Base-by-base conservation (phyloP, 2,113 vertebrate species). In the Pterophyllum scalare region DNA sequence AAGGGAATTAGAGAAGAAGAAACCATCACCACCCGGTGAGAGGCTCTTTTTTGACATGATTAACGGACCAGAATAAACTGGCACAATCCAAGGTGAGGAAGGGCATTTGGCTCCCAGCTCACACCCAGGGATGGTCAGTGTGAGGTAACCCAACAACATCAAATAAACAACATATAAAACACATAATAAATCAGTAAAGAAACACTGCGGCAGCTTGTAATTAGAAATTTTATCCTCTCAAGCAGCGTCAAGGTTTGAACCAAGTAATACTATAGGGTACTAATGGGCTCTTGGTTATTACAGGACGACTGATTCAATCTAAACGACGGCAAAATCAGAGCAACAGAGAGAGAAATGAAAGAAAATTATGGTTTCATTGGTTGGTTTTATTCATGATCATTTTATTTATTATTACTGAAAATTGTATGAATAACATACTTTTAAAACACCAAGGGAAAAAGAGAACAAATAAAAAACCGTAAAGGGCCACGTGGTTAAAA, bases 31-130 rank as follows among this genome's bases (percentile, higher is more conserved):
- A 31, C 7, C 38, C 0, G 1, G 7, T 6, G 31, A 31, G 67
- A 57, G 59, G 26, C 28, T 79, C 38, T 26, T 49, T 56, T 87
- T 38, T 83, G 92, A 94, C 87, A 86, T 93, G 89, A 94, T 46
- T 80, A 70, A 94, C 85, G 85, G 56, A 28, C 26, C 28, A 1
- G n/a, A 77, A 57, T 78, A 82, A 81, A 79, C 64, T 85, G 86
- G 76, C 85, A 80, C 65, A 67, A 76, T 74, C 59, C 62, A 60
- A 79, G 76, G 79, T 67, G 87, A 80, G 49, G 85, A 88, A 11
- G 59, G 83, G 82, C 24, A 85, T 81, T 83, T 88, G 89, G 84
- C 77, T 46, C 20, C 1, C 13, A n/a, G 46, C 78, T 75, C 62
- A 74, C 28, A 2, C 19, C 49, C 43, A 52, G 24, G 28, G 79